Percentiles rank a stretch among this genome's conserved stretches.
These are phyloP conservation scores for Tipula confusa DNA, from an alignment of 2,888 invertebrate genomes.

Conservation along the genomic window DNA sequence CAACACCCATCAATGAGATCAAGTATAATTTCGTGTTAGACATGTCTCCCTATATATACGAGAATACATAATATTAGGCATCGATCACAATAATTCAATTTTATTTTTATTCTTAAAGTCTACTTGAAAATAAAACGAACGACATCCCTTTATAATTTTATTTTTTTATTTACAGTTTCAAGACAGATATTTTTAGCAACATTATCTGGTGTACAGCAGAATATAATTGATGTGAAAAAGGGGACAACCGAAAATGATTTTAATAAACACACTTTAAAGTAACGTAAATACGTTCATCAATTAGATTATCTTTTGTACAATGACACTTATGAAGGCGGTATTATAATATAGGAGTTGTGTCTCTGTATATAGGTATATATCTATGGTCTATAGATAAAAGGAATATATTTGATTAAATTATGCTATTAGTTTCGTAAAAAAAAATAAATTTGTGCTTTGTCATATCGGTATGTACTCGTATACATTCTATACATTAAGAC, in stretches of 20 bases:
- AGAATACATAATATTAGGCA: too few relatives aligned
- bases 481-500: neutral
- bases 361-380: too few relatives aligned
- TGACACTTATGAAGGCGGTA: neutral
- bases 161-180: neutral
- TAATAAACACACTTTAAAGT: conserved; percentile 20
- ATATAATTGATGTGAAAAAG: neutral
- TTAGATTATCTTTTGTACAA: conserved; percentile 20
- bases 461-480: neutral
- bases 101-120: neutral
- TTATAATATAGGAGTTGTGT: neutral
- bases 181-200: conserved; percentile 20
- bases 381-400: neutral
- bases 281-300: conserved; percentile 25
- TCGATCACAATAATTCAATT: conserved; percentile 12
- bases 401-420: conserved; percentile 25
- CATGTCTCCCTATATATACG: neutral
- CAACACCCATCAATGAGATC: neutral
- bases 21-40: neutral
- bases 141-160: neutral
- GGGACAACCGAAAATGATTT: neutral
- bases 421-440: neutral
- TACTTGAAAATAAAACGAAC: neutral
- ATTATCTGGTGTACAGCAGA: neutral
- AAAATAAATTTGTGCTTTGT: neutral